These are phyloP conservation scores for Pseudolaguvia tuberculata DNA, from an alignment of 2,113 vertebrate genomes.

Conservation along the genomic window DNA sequence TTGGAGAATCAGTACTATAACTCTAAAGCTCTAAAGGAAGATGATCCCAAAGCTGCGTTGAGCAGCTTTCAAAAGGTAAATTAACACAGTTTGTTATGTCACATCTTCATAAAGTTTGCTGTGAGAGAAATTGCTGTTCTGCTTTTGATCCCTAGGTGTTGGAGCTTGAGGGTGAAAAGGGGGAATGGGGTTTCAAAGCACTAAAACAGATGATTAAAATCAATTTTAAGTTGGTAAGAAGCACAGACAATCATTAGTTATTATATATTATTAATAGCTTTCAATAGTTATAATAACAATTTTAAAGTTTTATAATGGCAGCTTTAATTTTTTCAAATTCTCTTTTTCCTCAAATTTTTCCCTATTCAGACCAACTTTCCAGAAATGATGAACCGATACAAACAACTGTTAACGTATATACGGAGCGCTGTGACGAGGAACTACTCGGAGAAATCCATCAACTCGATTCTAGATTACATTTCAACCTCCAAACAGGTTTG, in stretches of 20 bases:
- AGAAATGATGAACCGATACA: constrained; percentile 99
- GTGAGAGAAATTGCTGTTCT: neutral
- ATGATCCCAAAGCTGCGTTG: constrained; percentile 96
- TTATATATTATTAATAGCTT: no score
- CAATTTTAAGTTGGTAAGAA: constrained; percentile 96
- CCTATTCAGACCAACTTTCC: constrained; percentile 87
- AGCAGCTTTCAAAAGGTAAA: constrained; percentile 97
- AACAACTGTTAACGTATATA: constrained; percentile 96
- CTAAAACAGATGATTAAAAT: constrained; percentile 99
- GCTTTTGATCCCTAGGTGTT: constrained; percentile 74
- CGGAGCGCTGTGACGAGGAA: constrained; percentile 96
- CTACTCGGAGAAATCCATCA: constrained; percentile 99
- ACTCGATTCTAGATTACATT: constrained; percentile 99
- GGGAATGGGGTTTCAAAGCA: constrained; percentile 99
- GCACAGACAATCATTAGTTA: neutral
- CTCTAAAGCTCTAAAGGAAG: constrained; percentile 98
- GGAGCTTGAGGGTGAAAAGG: constrained; percentile 98
- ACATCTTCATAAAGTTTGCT: neutral
- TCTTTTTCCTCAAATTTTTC: neutral
- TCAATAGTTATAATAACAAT: no score
- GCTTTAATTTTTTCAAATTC: neutral
- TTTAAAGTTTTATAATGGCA: no score
- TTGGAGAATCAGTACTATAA: constrained; percentile 99
- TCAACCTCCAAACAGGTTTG: constrained; percentile 98
- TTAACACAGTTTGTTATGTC: neutral